Percentiles rank a stretch among this genome's conserved stretches.
phyloP scores from a whole-genome alignment of 2,888 invertebrate species.

The Gymnoscelis rufifasciata region DNA sequence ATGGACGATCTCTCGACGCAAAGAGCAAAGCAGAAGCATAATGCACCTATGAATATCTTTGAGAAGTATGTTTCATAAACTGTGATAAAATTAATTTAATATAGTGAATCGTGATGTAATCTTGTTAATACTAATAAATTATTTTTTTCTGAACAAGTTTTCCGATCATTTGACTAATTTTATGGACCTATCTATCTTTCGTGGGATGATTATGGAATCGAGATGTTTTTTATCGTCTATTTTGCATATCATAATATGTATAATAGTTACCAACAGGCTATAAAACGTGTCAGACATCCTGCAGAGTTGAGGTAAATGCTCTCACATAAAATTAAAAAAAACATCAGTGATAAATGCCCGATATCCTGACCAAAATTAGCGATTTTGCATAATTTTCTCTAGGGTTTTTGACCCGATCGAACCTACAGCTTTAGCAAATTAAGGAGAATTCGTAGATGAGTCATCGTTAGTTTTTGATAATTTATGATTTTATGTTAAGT shows the following conservation, averaged over 20 bases:
- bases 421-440: not conserved
- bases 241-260: no score
- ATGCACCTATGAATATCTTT: not conserved
- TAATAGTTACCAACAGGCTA: not conserved
- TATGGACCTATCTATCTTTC: not conserved
- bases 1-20: conserved; percentile 36
- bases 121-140: not conserved
- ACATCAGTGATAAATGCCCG: conserved; percentile 22
- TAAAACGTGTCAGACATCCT: conserved; percentile 12
- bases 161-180: not conserved
- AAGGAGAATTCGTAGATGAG: not conserved
- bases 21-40: conserved; percentile 21
- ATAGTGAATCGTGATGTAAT: not conserved
- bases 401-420: conserved; percentile 22
- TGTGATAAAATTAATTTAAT: not conserved
- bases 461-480: not conserved
- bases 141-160: not conserved
- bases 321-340: not conserved
- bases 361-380: conserved; percentile 38
- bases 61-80: not conserved
- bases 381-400: conserved; percentile 23
- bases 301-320: conserved; percentile 11
- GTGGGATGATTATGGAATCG: not conserved
- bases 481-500: no score
- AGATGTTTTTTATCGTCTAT: not conserved